phyloP scores from a whole-genome alignment of 2,888 invertebrate genomes.

The Prosopocoilus inquinatus region DNA sequence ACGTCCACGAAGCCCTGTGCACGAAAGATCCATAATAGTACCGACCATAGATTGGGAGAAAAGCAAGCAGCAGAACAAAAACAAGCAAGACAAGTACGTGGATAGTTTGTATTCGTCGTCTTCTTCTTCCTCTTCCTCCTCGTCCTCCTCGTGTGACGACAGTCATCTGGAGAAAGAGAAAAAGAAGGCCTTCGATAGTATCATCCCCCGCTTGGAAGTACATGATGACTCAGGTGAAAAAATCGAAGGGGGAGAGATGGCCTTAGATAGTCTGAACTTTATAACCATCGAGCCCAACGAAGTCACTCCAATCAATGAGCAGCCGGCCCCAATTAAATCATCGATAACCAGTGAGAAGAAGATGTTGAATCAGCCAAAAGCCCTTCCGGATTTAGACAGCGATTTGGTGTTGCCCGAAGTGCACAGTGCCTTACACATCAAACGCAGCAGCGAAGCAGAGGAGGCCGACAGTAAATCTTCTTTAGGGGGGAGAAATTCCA shows the following conservation, averaged over 20 bases:
- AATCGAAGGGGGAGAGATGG: slow-evolving; percentile 27
- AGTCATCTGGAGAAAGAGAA: slow-evolving; percentile 35
- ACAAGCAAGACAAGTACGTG: slow-evolving; percentile 27
- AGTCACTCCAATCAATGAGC: slow-evolving; percentile 26
- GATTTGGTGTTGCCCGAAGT: slow-evolving; percentile 35
- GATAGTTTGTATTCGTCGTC: slow-evolving; percentile 17
- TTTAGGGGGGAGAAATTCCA: slow-evolving; percentile 38
- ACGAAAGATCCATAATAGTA: slow-evolving; percentile 64
- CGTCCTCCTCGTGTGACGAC: neutral
- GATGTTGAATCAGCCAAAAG: slow-evolving; percentile 48
- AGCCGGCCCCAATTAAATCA: slow-evolving; percentile 36
- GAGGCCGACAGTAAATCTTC: slow-evolving; percentile 21
- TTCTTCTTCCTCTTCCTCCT: too few relatives aligned
- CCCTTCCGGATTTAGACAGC: slow-evolving; percentile 40
- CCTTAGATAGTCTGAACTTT: slow-evolving; percentile 34
- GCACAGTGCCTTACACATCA: slow-evolving; percentile 39
- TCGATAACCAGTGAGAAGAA: slow-evolving; percentile 47
- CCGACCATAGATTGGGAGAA: slow-evolving; percentile 61
- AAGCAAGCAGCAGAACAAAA: slow-evolving; percentile 42
- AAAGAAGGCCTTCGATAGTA: slow-evolving; percentile 30
- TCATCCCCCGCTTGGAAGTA: slow-evolving; percentile 65
- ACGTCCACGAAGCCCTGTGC: slow-evolving; percentile 61
- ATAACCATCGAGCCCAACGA: slow-evolving; percentile 20
- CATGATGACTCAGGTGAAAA: slow-evolving; percentile 48
- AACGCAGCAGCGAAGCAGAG: slow-evolving; percentile 26